Conservation (phyloP, 1,140 invertebrate species). For the Periplaneta americana region DNA sequence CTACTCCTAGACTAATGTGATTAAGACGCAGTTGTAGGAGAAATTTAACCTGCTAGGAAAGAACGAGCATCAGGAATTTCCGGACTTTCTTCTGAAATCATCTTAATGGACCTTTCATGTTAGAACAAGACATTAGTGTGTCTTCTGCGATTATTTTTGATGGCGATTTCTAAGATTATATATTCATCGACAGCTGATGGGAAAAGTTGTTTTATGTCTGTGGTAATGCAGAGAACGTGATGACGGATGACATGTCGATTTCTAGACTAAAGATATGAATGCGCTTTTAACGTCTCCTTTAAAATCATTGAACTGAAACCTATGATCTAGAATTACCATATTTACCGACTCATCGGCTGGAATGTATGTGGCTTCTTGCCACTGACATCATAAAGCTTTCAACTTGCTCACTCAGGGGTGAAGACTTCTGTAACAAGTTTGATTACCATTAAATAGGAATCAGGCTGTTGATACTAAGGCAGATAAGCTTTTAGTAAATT, state of each 20-base stretch:
- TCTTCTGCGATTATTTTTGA: not conserved
- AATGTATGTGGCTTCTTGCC: not conserved
- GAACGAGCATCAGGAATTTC: not conserved
- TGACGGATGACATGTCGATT: not conserved
- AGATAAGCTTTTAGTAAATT: too few relatives aligned
- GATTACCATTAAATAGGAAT: too few relatives aligned
- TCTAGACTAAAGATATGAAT: too few relatives aligned
- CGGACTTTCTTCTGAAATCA: not conserved
- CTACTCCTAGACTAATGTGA: not conserved
- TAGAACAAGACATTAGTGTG: not conserved
- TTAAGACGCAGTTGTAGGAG: not conserved
- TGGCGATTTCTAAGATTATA: not conserved
- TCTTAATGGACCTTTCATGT: not conserved
- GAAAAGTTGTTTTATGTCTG: not conserved
- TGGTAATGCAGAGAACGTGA: not conserved
- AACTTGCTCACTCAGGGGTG: not conserved
- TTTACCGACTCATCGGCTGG: not conserved
- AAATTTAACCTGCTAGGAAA: not conserved
- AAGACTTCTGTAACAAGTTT: too few relatives aligned
- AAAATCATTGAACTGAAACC: not conserved
- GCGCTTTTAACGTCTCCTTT: not conserved
- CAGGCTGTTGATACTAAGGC: too few relatives aligned
- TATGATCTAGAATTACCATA: not conserved
- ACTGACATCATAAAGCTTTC: not conserved
- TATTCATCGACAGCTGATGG: not conserved